Evolutionary conservation across 1,140 invertebrate genomes (phyloP).

Genomic region (Drosophila pachea): DNA sequence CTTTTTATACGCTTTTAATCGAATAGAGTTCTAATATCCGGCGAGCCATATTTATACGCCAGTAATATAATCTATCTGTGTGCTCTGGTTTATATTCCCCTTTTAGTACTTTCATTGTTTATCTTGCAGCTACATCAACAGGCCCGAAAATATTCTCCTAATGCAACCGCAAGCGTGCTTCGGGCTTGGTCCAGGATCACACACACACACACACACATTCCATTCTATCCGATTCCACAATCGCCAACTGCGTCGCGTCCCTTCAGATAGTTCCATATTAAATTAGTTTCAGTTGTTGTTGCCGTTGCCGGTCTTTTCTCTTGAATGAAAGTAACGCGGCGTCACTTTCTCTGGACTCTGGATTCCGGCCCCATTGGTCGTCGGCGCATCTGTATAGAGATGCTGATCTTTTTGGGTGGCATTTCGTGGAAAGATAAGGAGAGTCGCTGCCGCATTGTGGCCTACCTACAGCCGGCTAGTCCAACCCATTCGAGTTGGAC

Average conservation of each 20-base stretch:
- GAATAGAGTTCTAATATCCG: too few relatives aligned
- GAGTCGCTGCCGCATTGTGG: background rate
- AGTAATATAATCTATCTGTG: too few relatives aligned
- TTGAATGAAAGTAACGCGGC: slow-evolving; percentile 64
- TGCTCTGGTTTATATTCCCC: too few relatives aligned
- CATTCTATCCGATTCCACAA: background rate
- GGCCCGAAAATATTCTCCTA: too few relatives aligned
- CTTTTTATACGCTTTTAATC: too few relatives aligned
- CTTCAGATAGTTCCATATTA: background rate
- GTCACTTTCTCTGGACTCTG: slow-evolving; percentile 57
- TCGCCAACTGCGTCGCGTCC: background rate
- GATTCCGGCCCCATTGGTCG: slow-evolving; percentile 15
- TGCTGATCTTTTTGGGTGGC: slow-evolving; percentile 69
- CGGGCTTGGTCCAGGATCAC: too few relatives aligned
- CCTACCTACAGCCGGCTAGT: slow-evolving; percentile 17
- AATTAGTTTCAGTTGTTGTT: background rate
- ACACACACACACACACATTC: too few relatives aligned
- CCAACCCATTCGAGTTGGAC: slow-evolving; percentile 37
- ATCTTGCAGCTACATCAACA: too few relatives aligned
- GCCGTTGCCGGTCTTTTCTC: slow-evolving; percentile 14
- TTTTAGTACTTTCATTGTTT: too few relatives aligned
- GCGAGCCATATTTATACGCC: too few relatives aligned
- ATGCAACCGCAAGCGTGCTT: too few relatives aligned
- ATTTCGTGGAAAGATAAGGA: slow-evolving; percentile 69
- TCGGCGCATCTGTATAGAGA: slow-evolving; percentile 48